Evolutionary conservation across 2,113 vertebrate species (phyloP).

Genomic region (Haemorhous mexicanus): DNA sequence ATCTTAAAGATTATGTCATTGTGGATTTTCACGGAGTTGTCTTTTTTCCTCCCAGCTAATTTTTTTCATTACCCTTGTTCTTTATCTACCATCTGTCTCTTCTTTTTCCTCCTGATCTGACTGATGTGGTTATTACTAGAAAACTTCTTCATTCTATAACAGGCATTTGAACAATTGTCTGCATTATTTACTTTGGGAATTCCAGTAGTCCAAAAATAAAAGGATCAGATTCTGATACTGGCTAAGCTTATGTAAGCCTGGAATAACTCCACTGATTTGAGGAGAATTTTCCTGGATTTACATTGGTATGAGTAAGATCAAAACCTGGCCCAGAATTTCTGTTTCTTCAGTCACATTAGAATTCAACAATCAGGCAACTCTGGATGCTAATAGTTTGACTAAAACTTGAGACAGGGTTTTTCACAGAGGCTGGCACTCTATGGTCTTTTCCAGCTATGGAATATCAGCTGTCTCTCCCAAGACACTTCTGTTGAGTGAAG

Average conservation of each 20-base stretch:
- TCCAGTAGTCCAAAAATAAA: conserved; percentile 13
- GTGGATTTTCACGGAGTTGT: neutral
- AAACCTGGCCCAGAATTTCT: neutral
- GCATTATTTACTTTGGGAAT: conserved; percentile 24
- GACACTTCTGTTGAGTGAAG: neutral
- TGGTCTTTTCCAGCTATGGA: neutral
- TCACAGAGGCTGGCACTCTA: neutral
- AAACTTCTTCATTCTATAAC: neutral
- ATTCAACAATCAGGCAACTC: neutral
- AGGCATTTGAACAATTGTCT: conserved; percentile 21
- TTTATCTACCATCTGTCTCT: neutral
- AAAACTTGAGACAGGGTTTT: neutral
- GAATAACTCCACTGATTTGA: neutral
- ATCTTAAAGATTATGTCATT: neutral
- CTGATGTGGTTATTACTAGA: neutral
- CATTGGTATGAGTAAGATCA: neutral
- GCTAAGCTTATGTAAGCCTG: neutral
- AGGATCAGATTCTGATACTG: neutral
- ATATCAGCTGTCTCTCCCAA: neutral
- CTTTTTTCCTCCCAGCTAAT: neutral
- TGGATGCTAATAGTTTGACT: neutral
- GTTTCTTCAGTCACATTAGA: neutral
- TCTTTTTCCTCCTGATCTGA: neutral
- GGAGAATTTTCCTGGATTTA: conserved; percentile 19
- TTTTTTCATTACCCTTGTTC: neutral